Base-by-base conservation (phyloP, 2,797 vertebrate species). In the Pseudotriccus pelzelni region DNA sequence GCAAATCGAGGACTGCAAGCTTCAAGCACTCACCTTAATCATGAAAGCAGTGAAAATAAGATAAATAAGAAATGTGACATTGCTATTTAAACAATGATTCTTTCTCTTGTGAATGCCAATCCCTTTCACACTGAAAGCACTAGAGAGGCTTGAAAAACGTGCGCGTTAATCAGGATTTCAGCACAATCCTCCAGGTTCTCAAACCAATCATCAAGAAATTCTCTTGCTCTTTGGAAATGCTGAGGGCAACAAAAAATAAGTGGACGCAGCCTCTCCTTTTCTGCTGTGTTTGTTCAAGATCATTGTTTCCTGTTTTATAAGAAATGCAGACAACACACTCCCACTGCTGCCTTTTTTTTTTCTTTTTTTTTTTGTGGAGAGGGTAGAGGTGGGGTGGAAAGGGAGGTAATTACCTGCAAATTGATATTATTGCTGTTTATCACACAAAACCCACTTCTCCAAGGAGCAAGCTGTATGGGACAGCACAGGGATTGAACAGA, bases 51-150 rank as follows among this genome's bases (percentile, higher is more conserved):
- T 47, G 81, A 80, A 90, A 91, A 93, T 44, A 92, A 93, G 90
- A 94, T 92, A 97, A 97, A 87, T 88, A 96, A 87, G 72, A 87
- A 93, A 86, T 86, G 94, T 93, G 49, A 34, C 76, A 74, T 64
- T 68, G 92, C 94, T 95, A 79, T 94, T 97, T 97, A 94, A 94
- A 97, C 92, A 95, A 93, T 73, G 92, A 87, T 92, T 94, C 87
- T 56, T 47, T 95, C 94, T 92, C 76, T 92, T 93, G 89, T 87
- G 86, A 91, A 89, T 81, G 55, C 64, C 88, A 91, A 89, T 77
- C 75, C 27, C 12, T 94, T 89, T 93, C 94, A 86, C 16, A 19
- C 68, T 88, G 91, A 97, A 96, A 97, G 94, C 56, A 72, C 92
- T 56, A 34, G 70, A 96, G 84, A 86, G 75, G 84, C 68, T 94